Conservation (phyloP, 2,113 vertebrate species). For the Dromiciops gliroides region DNA sequence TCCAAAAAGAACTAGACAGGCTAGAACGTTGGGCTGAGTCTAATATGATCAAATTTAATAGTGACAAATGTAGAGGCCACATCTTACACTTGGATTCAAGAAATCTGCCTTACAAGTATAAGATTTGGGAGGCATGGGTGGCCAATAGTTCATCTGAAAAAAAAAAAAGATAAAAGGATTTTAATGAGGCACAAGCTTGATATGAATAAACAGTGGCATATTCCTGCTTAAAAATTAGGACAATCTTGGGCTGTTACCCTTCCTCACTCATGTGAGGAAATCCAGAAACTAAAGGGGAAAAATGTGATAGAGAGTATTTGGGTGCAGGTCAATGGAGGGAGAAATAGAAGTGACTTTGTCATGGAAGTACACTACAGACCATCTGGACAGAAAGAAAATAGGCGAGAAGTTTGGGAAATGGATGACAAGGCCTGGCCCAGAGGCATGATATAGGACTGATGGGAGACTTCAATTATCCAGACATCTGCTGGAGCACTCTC, state of each 20-base stretch:
- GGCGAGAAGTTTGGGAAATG: background rate
- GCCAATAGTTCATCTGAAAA: background rate
- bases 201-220: background rate
- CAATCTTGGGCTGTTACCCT: background rate
- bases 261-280: background rate
- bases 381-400: background rate
- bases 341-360: background rate
- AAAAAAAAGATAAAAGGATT: background rate
- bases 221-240: background rate
- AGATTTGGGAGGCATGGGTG: background rate
- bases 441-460: slow-evolving; percentile 4
- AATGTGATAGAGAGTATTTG: background rate
- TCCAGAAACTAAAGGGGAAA: background rate
- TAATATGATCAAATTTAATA: background rate
- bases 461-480: background rate
- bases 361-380: background rate
- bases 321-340: background rate
- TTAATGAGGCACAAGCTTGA: background rate
- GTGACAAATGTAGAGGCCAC: background rate
- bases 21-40: background rate
- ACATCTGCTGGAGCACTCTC: background rate
- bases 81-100: background rate
- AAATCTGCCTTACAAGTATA: background rate
- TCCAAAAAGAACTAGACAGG: background rate
- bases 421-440: background rate